Evolutionary conservation across 1,140 invertebrate species (phyloP), one percentile per base, ranked within the genome.

Genomic region (Triops cancriformis): DNA sequence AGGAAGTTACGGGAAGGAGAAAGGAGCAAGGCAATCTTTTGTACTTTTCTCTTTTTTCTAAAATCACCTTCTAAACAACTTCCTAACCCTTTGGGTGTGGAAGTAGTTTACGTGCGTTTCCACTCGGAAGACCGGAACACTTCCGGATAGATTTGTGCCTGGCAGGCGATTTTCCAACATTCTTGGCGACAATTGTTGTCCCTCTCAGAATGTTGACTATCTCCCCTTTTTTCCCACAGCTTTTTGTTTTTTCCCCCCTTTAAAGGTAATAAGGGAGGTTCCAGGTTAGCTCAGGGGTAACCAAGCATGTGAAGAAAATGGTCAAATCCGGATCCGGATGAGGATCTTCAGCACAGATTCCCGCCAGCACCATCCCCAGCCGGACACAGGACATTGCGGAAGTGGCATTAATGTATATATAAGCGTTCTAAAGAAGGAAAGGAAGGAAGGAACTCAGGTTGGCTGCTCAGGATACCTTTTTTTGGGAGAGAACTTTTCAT

Each of bases 361-460:
- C 51, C 51, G 18, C 23, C 51, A 6, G 51, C 18, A 18, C 51
- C 51, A n/a, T 64, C 23, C 18, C 51, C 51, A 64, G 23, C 51
- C 14, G 23, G 23, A 64, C 51, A 64, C 51, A 18, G 51, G 51
- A 64, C 51, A 64, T 64, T 64, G 51, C 51, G 51, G 51, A 64
- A 64, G 51, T 64, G 23, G n/a, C 51, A 64, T 64, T 64, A 64
- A 64, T 64, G 51, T 64, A 64, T 64, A 64, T 64, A 64, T 64
- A 64, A 64, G 51, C 51, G 23, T 9, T 64, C 6, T n/a, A 64
- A 64, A 23, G 51, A n/a, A 64, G 51, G 51, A 64, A 7, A 64
- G 51, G 51, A 64, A 64, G 51, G 51, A 64, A 64, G 51, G 51
- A 64, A 64, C 51, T 64, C 51, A 64, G 51, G 51, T 64, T 64